Percentiles rank a stretch among this genome's conserved stretches.
These are phyloP conservation scores for Cheilosia grossa DNA, from an alignment of 2,888 invertebrate genomes.

Conservation along the genomic window DNA sequence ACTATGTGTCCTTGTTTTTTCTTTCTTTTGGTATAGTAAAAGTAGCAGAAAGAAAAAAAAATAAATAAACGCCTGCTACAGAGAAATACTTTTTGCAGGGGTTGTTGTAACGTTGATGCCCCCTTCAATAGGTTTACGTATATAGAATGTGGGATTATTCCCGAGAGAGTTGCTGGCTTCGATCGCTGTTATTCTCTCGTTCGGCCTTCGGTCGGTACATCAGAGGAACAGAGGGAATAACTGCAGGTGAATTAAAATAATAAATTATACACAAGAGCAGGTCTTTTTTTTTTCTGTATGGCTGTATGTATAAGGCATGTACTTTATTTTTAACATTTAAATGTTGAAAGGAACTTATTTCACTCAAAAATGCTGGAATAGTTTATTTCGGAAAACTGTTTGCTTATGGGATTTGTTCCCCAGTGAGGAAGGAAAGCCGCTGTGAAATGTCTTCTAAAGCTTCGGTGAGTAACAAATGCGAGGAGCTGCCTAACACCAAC, in stretches of 20 bases:
- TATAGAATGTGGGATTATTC: conserved; percentile 55
- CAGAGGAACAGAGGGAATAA: conserved; percentile 16
- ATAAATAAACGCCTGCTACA: conserved; percentile 32
- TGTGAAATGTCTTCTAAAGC: no score
- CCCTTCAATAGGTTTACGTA: conserved; percentile 37
- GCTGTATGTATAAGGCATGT: no score
- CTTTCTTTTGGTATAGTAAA: conserved; percentile 19
- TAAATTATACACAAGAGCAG: conserved; percentile 8
- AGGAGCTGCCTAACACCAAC: no score
- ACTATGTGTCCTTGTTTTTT: conserved; percentile 23
- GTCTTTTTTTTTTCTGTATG: not conserved
- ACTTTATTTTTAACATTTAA: not conserved
- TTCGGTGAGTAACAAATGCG: no score
- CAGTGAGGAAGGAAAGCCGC: no score
- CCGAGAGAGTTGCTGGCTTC: conserved; percentile 50
- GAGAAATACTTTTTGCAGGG: conserved; percentile 40
- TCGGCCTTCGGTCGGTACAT: conserved; percentile 45
- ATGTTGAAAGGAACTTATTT: not conserved
- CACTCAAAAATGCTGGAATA: no score
- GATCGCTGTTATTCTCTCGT: conserved; percentile 42
- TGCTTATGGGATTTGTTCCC: no score
- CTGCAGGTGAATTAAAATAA: conserved; percentile 51
- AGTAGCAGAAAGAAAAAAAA: conserved; percentile 17
- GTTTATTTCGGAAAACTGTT: no score
- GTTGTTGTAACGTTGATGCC: conserved; percentile 28